Evolutionary conservation across 2,113 vertebrate genomes (phyloP).

Genomic region (Oplegnathus fasciatus): DNA sequence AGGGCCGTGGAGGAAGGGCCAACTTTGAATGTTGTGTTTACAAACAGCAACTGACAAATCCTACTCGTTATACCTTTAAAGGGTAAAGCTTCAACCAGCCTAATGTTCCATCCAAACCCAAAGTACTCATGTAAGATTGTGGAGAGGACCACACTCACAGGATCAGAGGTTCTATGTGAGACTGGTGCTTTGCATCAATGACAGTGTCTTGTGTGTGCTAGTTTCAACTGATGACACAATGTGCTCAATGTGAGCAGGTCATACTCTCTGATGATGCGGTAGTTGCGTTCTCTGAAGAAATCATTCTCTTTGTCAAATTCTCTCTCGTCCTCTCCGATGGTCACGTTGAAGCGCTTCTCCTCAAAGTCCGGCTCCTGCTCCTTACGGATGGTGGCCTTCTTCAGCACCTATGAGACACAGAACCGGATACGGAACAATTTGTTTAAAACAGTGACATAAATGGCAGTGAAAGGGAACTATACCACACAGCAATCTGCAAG

Average conservation of each 20-base stretch:
- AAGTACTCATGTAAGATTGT: background rate
- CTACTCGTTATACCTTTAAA: no score
- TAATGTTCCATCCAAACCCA: background rate
- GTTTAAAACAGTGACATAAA: background rate
- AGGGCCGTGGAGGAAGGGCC: no score
- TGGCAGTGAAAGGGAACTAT: background rate
- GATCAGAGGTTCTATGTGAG: background rate
- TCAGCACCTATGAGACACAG: conserved; percentile 87
- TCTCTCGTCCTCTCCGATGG: conserved; percentile 95
- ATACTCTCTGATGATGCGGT: conserved; percentile 93
- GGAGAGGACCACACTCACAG: background rate
- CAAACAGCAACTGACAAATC: no score
- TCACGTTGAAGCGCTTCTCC: conserved; percentile 97
- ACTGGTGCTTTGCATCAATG: background rate
- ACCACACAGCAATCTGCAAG: background rate
- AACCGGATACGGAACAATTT: background rate
- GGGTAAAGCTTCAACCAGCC: background rate
- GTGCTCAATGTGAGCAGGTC: background rate
- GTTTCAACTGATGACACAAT: background rate
- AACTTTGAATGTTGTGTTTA: no score
- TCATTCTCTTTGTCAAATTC: conserved; percentile 99
- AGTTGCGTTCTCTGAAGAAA: conserved; percentile 96
- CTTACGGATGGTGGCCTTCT: conserved; percentile 98
- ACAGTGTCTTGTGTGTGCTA: background rate
- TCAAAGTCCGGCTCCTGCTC: conserved; percentile 99